Evolutionary conservation across 2,113 vertebrate species (phyloP).

Genomic region (Aramus guarauna): DNA sequence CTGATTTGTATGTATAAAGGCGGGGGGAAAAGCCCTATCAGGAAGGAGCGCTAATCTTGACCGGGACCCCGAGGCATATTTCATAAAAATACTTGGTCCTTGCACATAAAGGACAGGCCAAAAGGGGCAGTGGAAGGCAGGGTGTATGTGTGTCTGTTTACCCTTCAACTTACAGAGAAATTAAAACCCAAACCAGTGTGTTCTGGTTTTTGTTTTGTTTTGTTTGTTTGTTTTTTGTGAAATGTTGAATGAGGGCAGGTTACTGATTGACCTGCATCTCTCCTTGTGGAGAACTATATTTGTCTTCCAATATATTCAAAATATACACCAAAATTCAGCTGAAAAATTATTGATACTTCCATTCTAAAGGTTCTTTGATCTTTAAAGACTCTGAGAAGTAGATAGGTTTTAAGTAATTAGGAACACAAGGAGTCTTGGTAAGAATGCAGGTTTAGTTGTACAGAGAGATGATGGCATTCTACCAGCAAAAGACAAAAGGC

Average conservation of each 20-base stretch:
- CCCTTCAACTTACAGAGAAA: not conserved
- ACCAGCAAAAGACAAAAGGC: not conserved
- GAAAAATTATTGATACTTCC: not conserved
- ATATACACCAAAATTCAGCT: not conserved
- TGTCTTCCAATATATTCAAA: not conserved
- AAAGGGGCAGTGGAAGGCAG: not conserved
- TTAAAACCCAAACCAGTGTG: not conserved
- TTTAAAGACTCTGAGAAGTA: not conserved
- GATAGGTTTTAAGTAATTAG: not conserved
- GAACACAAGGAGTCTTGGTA: not conserved
- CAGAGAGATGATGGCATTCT: not conserved
- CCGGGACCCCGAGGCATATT: fast-evolving
- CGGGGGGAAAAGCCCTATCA: fast-evolving
- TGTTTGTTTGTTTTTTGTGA: not conserved
- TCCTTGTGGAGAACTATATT: not conserved
- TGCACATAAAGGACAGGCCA: not conserved
- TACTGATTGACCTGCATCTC: not conserved
- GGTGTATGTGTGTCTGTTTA: not conserved
- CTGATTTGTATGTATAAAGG: not conserved
- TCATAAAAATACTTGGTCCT: not conserved
- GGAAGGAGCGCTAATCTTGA: not conserved
- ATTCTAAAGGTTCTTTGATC: not conserved
- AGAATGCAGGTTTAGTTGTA: not conserved
- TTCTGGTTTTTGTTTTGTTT: not conserved
- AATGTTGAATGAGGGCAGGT: not conserved